These are phyloP conservation scores for Penelope pileata DNA, from an alignment of 2,113 vertebrate species.

Conservation along the genomic window DNA sequence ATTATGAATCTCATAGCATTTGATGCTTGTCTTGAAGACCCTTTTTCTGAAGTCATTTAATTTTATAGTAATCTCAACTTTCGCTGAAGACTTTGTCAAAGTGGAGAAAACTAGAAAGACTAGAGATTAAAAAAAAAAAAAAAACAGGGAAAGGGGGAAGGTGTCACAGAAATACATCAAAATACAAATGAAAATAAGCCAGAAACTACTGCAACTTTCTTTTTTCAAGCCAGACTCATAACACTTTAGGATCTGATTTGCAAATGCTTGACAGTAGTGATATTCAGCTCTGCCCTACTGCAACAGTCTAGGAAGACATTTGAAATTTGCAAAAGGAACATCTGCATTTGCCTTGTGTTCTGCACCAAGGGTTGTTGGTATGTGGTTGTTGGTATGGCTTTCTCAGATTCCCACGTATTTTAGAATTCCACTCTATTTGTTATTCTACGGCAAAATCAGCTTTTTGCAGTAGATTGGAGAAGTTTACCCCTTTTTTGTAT, in stretches of 20 bases:
- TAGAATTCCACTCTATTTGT: slow-evolving; percentile 25
- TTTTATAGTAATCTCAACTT: not conserved
- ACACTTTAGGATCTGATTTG: not conserved
- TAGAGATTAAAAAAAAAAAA: not conserved
- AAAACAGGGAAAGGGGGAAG: accelerated
- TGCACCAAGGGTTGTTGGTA: not conserved
- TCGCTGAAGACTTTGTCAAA: not conserved
- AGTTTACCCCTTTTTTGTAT: not conserved
- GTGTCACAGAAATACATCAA: not conserved
- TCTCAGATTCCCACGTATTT: not conserved
- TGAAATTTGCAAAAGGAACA: not conserved
- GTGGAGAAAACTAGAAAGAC: not conserved
- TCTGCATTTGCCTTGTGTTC: not conserved
- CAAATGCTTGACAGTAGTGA: not conserved
- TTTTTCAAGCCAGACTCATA: not conserved
- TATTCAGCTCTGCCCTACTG: not conserved
- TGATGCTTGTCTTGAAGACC: not conserved
- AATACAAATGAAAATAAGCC: not conserved
- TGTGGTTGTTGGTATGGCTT: too few species aligned
- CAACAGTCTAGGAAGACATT: not conserved
- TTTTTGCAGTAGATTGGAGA: slow-evolving; percentile 5
- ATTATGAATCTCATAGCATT: not conserved
- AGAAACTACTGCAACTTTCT: not conserved
- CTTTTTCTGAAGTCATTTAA: not conserved
- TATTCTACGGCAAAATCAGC: slow-evolving; percentile 31